phyloP scores from a whole-genome alignment of 2,888 invertebrate genomes.

The Spisula subtruncata region DNA sequence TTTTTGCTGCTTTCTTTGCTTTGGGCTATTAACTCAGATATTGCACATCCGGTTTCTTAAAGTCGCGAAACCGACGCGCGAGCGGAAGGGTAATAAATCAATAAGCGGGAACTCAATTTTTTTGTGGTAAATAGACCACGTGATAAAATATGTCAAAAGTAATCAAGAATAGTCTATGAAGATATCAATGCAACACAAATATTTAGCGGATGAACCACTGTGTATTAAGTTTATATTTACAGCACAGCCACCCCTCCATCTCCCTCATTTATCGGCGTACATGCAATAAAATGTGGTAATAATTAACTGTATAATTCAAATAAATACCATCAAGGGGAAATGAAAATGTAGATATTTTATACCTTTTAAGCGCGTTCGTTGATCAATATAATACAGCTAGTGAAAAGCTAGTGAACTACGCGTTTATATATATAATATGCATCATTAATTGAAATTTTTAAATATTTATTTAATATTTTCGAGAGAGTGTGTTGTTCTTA shows the following conservation, averaged over 20 bases:
- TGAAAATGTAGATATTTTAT: background rate
- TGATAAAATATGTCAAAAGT: conserved; percentile 12
- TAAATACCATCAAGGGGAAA: background rate
- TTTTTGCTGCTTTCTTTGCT: background rate
- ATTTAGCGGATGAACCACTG: conserved; percentile 3
- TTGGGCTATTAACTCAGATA: background rate
- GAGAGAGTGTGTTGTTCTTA: no score
- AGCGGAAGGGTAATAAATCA: background rate
- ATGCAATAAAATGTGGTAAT: background rate
- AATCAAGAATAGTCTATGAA: background rate
- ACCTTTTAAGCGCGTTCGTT: background rate
- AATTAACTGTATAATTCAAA: background rate
- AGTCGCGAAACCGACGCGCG: background rate
- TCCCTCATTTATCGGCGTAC: background rate
- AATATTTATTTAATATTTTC: no score
- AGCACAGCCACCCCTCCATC: background rate
- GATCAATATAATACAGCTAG: no score
- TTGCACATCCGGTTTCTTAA: background rate
- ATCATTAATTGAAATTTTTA: no score
- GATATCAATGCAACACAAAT: conserved; percentile 31
- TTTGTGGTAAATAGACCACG: background rate
- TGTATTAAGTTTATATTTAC: background rate
- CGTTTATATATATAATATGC: no score
- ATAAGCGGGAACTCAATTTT: conserved; percentile 10
- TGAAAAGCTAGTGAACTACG: no score